Evolutionary conservation across 35 echinoderm and acorn worm species (phyloP).

Genomic region (Apostichopus japonicus): DNA sequence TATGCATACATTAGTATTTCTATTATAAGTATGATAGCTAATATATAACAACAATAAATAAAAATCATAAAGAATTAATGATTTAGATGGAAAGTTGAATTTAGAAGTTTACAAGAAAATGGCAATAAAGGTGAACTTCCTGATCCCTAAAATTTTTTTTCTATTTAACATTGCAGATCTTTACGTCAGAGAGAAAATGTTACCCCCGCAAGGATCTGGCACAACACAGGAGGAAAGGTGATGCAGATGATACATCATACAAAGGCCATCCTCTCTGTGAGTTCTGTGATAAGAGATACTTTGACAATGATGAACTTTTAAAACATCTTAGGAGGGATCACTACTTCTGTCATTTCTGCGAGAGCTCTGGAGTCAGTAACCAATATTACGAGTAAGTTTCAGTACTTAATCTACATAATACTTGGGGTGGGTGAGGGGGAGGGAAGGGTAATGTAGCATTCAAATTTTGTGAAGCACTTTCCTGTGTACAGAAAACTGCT

Average conservation of each 20-base stretch:
- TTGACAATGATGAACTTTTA: constrained; percentile 94
- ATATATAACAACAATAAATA: too few species aligned
- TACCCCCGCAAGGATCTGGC: constrained; percentile 83
- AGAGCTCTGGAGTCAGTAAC: constrained; percentile 81
- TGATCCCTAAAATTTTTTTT: not conserved
- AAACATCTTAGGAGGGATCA: constrained; percentile 85
- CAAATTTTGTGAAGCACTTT: too few species aligned
- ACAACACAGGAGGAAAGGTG: constrained; percentile 77
- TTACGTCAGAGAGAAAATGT: constrained; percentile 85
- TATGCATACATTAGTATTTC: too few species aligned
- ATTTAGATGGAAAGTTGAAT: too few species aligned
- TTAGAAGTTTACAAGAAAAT: too few species aligned
- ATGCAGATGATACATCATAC: constrained; percentile 87
- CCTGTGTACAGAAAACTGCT: too few species aligned
- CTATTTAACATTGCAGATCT: constrained; percentile 66
- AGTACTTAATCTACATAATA: not conserved
- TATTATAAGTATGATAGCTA: too few species aligned
- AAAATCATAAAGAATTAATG: too few species aligned
- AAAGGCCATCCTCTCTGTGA: constrained; percentile 93
- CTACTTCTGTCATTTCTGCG: constrained; percentile 97
- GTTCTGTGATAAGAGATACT: constrained; percentile 97
- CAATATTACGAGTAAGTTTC: constrained; percentile 85
- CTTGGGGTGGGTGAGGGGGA: too few species aligned
- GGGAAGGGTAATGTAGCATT: too few species aligned
- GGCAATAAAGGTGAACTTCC: too few species aligned